Conservation (phyloP, 2,113 vertebrate genomes). For the Meles meles region DNA sequence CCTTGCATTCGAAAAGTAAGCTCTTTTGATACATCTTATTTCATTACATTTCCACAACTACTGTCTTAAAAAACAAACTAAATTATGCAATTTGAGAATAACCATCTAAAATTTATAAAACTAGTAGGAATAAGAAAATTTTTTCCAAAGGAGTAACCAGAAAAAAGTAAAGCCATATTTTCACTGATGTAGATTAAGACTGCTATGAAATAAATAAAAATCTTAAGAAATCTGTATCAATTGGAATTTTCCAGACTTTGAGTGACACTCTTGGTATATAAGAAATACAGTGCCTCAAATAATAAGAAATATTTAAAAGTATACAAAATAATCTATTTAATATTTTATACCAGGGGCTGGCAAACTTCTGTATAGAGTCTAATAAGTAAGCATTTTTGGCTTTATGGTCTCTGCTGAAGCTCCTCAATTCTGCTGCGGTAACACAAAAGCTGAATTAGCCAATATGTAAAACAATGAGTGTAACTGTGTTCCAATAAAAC, state of each 20-base stretch:
- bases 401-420: not conserved
- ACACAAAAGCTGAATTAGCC: not conserved
- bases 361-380: not conserved
- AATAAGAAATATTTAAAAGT: not conserved
- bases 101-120: not conserved
- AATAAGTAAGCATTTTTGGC: not conserved
- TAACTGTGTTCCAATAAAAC: not conserved
- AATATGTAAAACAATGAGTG: not conserved
- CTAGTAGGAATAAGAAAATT: not conserved
- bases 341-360: not conserved
- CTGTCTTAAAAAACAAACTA: not conserved
- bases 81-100: not conserved
- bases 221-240: not conserved
- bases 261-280: not conserved
- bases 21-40: not conserved
- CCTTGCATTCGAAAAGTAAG: not conserved
- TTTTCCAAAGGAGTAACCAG: not conserved
- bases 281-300: not conserved
- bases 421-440: not conserved
- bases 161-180: not conserved
- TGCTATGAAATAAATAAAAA: not conserved
- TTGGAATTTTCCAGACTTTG: not conserved
- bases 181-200: not conserved
- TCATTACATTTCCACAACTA: not conserved
- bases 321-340: not conserved